phyloP scores from a whole-genome alignment of 2,797 vertebrate genomes.

The Agapornis canus region DNA sequence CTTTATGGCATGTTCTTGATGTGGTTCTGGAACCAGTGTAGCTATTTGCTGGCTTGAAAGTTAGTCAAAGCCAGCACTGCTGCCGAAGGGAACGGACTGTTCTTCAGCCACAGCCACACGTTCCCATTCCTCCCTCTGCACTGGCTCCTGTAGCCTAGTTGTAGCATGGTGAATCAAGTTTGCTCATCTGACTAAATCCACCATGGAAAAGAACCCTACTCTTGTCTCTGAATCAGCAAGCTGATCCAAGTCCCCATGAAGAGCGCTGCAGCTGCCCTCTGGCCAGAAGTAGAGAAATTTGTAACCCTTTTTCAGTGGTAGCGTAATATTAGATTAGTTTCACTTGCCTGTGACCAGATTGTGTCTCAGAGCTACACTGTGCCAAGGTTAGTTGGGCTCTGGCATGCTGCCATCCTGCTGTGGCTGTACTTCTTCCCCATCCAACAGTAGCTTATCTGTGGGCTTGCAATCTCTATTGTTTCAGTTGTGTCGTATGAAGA shows the following conservation, averaged over 20 bases:
- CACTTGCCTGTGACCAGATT: not conserved
- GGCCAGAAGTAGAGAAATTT: not conserved
- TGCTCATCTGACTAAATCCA: not conserved
- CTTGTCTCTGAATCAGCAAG: fast-evolving
- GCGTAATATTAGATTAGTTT: not conserved
- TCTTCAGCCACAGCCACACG: not conserved
- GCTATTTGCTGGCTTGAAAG: slow-evolving; percentile 20
- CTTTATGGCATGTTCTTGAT: not conserved
- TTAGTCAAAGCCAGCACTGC: not conserved
- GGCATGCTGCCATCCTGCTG: not conserved
- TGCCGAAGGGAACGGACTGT: slow-evolving; percentile 28
- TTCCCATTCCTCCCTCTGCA: not conserved
- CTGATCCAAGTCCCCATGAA: not conserved
- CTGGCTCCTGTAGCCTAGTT: not conserved
- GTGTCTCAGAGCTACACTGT: not conserved
- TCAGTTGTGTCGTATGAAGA: not conserved
- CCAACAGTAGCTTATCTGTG: not conserved
- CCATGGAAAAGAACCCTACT: fast-evolving
- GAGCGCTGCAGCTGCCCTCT: not conserved
- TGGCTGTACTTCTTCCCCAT: fast-evolving
- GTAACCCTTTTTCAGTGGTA: not conserved
- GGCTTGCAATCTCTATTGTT: not conserved
- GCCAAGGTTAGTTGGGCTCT: not conserved
- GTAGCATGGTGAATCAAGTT: not conserved
- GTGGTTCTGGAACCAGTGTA: slow-evolving; percentile 15